phyloP scores from a whole-genome alignment of 2,797 vertebrate species.

The Gorsachius magnificus region DNA sequence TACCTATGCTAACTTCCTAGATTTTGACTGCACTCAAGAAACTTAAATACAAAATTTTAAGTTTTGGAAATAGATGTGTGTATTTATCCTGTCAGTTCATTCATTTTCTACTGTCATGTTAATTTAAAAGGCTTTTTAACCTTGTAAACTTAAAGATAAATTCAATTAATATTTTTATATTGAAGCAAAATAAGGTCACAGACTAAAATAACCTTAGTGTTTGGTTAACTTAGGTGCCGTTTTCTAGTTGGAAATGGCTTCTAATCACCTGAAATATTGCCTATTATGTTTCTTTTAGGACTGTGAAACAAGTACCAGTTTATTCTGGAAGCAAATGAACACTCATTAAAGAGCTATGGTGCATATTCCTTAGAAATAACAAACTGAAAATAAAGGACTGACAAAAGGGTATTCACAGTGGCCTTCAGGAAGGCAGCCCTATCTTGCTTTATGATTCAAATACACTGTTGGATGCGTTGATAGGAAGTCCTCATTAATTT shows the following conservation, averaged over 20 bases:
- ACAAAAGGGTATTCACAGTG: neutral
- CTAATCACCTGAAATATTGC: neutral
- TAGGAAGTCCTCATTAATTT: neutral
- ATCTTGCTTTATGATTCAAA: neutral
- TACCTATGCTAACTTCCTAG: neutral
- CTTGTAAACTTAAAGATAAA: constrained; percentile 31
- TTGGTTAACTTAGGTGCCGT: neutral
- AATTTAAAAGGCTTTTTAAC: constrained; percentile 16
- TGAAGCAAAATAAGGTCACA: constrained; percentile 14
- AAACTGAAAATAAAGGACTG: neutral
- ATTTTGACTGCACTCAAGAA: neutral
- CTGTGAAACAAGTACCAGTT: neutral
- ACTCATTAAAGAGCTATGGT: neutral
- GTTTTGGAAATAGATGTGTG: neutral
- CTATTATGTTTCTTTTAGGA: neutral
- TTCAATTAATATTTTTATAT: neutral
- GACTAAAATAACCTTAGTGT: neutral
- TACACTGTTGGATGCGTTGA: neutral
- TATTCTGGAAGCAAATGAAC: neutral
- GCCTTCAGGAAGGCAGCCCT: neutral
- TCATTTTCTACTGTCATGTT: neutral
- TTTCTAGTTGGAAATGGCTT: neutral
- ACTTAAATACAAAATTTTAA: constrained; percentile 4
- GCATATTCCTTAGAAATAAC: neutral
- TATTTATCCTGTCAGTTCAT: neutral